Percentiles rank a stretch among this genome's conserved stretches.
These are phyloP conservation scores for Parasteatoda lunata DNA, from an alignment of 2,888 invertebrate genomes.

Conservation along the genomic window DNA sequence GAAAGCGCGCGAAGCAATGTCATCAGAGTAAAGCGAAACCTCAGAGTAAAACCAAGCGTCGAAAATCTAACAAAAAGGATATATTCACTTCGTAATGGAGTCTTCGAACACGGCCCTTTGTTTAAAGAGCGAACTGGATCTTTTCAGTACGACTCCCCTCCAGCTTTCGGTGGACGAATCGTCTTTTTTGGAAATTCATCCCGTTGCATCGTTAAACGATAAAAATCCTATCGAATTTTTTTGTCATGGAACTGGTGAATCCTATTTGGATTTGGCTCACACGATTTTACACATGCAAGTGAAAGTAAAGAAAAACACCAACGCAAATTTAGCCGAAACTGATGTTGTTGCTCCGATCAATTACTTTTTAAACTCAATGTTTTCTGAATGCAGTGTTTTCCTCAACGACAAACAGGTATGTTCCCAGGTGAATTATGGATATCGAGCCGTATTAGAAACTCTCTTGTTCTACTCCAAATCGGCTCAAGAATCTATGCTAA, in stretches of 20 bases:
- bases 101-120: too few species aligned
- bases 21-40: slow-evolving; percentile 5
- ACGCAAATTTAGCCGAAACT: too few species aligned
- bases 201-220: neutral
- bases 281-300: slow-evolving; percentile 6
- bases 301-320: slow-evolving; percentile 8
- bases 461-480: neutral
- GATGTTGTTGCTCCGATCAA: slow-evolving; percentile 18
- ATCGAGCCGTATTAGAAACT: too few species aligned
- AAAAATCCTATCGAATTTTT: neutral
- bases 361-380: too few species aligned
- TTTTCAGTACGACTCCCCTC: neutral
- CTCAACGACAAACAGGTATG: slow-evolving; percentile 34
- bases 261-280: slow-evolving; percentile 12
- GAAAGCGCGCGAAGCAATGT: neutral
- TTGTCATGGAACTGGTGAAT: neutral
- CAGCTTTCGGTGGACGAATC: slow-evolving; percentile 12
- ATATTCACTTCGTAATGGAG: neutral
- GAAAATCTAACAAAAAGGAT: neutral
- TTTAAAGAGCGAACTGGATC: slow-evolving; percentile 15
- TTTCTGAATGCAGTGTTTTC: slow-evolving; percentile 25
- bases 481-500: neutral
- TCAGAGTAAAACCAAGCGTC: neutral
- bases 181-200: slow-evolving; percentile 17
- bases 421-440: slow-evolving; percentile 25